Conservation (phyloP, 2,113 vertebrate genomes). For the Lynx canadensis region DNA sequence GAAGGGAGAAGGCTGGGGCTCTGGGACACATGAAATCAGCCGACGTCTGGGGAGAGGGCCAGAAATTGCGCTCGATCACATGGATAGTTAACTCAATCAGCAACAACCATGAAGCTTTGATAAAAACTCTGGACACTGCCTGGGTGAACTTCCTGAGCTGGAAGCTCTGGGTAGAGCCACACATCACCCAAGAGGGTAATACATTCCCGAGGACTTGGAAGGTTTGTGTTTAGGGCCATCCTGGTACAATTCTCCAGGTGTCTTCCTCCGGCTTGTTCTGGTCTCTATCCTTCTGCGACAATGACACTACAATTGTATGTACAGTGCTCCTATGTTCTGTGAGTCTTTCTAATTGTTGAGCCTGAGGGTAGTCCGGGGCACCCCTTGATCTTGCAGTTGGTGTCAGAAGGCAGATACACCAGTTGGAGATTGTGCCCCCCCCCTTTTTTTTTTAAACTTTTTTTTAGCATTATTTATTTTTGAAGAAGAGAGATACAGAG, state of each 20-base stretch:
- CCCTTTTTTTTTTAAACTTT: no score
- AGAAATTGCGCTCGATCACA: no score
- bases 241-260: background rate
- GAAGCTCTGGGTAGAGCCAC: no score
- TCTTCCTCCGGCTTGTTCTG: background rate
- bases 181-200: background rate
- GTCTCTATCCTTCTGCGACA: background rate
- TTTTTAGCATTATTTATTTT: no score
- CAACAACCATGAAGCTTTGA: background rate
- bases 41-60: background rate
- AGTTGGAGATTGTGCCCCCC: background rate
- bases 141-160: background rate
- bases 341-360: background rate
- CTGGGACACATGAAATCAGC: background rate
- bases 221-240: background rate
- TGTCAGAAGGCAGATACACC: background rate
- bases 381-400: background rate
- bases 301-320: background rate
- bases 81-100: background rate
- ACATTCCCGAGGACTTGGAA: fast-evolving
- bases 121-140: background rate
- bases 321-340: background rate
- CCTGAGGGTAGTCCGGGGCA: background rate
- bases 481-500: no score
- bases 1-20: no score